Evolutionary conservation across 2,113 vertebrate species (phyloP).

Genomic region (Caranx ignobilis): DNA sequence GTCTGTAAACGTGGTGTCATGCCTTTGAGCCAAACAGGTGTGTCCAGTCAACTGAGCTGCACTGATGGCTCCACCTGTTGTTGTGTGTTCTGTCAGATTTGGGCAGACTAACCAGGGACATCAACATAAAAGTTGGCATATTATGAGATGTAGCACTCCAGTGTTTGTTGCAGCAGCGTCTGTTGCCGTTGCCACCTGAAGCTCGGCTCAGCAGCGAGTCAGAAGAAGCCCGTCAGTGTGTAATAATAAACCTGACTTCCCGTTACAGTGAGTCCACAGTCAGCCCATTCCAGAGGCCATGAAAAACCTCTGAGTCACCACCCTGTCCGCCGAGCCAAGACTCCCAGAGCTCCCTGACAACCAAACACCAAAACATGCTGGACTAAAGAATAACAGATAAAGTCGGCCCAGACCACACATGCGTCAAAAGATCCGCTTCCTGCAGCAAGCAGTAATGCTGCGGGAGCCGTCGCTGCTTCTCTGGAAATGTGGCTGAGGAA

Average conservation of each 20-base stretch:
- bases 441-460: slow-evolving; percentile 23
- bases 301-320: slow-evolving; percentile 80
- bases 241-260: slow-evolving; percentile 68
- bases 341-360: slow-evolving; percentile 67
- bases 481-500: background rate
- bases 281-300: slow-evolving; percentile 45
- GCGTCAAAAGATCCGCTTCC: slow-evolving; percentile 40
- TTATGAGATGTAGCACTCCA: background rate
- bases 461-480: background rate
- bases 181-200: slow-evolving; percentile 1
- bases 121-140: background rate
- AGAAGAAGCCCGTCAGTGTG: slow-evolving; percentile 7
- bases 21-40: slow-evolving; percentile 61
- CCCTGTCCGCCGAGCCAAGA: slow-evolving; percentile 54
- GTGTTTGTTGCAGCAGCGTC: background rate
- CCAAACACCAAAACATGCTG: slow-evolving; percentile 80
- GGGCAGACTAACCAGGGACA: background rate
- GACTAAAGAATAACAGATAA: slow-evolving; percentile 27
- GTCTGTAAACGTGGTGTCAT: slow-evolving; percentile 17
- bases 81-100: slow-evolving; percentile 11
- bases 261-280: slow-evolving; percentile 33
- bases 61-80: slow-evolving; percentile 50
- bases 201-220: background rate
- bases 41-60: slow-evolving; percentile 28
- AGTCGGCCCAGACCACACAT: slow-evolving; percentile 27